Evolutionary conservation across 2,113 vertebrate genomes (phyloP), one percentile per base, ranked within the genome.

Genomic region (Ammodytes marinus): DNA sequence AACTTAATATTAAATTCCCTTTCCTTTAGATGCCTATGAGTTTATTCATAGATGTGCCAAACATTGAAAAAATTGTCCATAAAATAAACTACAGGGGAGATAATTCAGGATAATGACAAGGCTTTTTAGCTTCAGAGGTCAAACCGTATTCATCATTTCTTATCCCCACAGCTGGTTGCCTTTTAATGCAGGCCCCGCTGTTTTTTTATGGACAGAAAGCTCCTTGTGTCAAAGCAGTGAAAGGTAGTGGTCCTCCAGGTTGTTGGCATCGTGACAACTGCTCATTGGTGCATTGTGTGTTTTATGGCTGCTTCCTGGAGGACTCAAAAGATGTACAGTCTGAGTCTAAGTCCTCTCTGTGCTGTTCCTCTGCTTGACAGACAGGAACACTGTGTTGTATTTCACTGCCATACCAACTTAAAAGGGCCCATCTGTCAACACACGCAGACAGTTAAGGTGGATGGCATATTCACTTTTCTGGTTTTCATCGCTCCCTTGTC

Each of bases 171-270:
- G 87, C 79, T 88, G 91, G 86, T 88, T 93, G 89, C 77, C 71
- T 89, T 91, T 91, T 89, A 90, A 88, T 85, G 83, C 85, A 70
- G 66, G 52, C 83, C 58, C 53, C 40, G 57, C 80, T 80, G 78
- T 42, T 86, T 92, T 86, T 92, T 91, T 89, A 91, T 93, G 73
- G 86, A 86, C 78, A 80, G 82, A 83, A 86, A 88, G 77, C 80
- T 79, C 65, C 77, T 78, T 74, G 82, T 84, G 89, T 91, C 86
- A 90, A 82, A 84, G 83, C 85, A 79, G n/a, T 85, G 80, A 88
- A 85, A 90, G 50, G 73, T 79, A 74, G 83, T 59, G 73, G 64
- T 86, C 61, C 82, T 85, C 61, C 69, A 77, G 77, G 88, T 89
- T 86, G 67, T 86, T 92, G 91, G 91, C 90, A 27, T 15, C 42